A percentile compares a stretch with the other conserved stretches of the same genome.
Evolutionary conservation across 2,888 invertebrate genomes (phyloP).

Genomic region (Torymus aiolomorphi): DNA sequence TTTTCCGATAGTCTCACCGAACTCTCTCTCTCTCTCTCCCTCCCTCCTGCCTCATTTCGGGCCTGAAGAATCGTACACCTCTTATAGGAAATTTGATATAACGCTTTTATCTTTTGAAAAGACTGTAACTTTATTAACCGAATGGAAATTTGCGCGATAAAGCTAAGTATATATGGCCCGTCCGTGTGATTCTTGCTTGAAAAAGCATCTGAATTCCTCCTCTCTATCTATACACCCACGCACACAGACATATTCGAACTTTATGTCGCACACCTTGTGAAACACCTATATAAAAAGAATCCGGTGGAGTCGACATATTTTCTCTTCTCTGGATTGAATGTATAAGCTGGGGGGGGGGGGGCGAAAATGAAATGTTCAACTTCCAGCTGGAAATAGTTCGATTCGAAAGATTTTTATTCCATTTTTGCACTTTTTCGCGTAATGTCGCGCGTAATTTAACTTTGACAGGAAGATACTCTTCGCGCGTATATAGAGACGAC

Average conservation of each 20-base stretch:
- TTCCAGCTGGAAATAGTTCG: conserved; percentile 20
- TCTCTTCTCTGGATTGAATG: conserved; percentile 11
- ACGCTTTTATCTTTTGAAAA: too few species aligned
- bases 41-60: too few species aligned
- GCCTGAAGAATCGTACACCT: too few species aligned
- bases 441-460: conserved; percentile 52
- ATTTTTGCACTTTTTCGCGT: conserved; percentile 10
- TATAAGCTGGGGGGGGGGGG: neutral
- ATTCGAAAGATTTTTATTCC: conserved; percentile 27
- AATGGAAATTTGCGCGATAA: too few species aligned
- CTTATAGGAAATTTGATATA: too few species aligned
- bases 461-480: conserved; percentile 1
- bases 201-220: neutral
- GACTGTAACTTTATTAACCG: too few species aligned
- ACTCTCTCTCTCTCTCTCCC: too few species aligned
- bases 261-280: conserved; percentile 5
- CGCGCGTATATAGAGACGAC: neutral
- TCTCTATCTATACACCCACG: neutral
- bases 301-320: neutral
- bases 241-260: neutral
- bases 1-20: too few species aligned
- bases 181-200: too few species aligned
- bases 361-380: conserved; percentile 24
- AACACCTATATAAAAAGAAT: conserved; percentile 10
- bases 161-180: too few species aligned